A percentile compares a stretch with the other conserved stretches of the same genome.
Conservation (phyloP, 1,140 invertebrate species). For the Eupeodes corollae region DNA sequence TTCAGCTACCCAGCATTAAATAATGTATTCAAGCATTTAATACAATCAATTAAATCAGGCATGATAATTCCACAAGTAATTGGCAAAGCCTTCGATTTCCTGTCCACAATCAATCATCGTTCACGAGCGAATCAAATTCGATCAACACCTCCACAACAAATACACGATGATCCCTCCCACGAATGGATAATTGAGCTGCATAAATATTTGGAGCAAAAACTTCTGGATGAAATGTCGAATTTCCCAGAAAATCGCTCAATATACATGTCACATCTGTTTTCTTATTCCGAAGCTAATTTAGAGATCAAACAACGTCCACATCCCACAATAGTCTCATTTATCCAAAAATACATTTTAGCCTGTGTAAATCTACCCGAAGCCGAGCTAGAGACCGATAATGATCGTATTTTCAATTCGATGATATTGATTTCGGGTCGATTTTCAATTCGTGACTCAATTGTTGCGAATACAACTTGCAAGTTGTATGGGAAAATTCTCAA, state of each 20-base stretch:
- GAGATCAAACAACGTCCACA: slow-evolving; percentile 13
- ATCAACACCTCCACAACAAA: neutral
- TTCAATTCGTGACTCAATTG: slow-evolving; percentile 16
- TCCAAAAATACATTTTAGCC: slow-evolving; percentile 22
- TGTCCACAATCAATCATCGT: slow-evolving; percentile 5
- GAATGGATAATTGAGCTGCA: slow-evolving; percentile 10
- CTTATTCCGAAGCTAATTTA: slow-evolving; percentile 25
- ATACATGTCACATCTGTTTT: slow-evolving; percentile 11
- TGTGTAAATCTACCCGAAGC: slow-evolving; percentile 20
- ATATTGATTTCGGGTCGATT: slow-evolving; percentile 26
- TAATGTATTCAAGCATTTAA: slow-evolving; percentile 19
- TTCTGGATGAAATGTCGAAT: slow-evolving; percentile 5
- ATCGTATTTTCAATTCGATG: slow-evolving; percentile 31
- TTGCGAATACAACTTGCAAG: slow-evolving; percentile 14
- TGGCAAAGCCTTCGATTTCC: slow-evolving; percentile 11
- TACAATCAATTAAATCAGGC: slow-evolving; percentile 8
- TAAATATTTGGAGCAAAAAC: slow-evolving; percentile 3
- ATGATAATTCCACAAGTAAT: slow-evolving; percentile 8
- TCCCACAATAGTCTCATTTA: slow-evolving; percentile 13
- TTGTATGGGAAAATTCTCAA: slow-evolving; percentile 20
- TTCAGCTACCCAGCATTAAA: slow-evolving; percentile 23
- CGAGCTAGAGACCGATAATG: slow-evolving; percentile 28
- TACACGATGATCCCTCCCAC: neutral
- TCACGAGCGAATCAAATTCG: slow-evolving; percentile 2
- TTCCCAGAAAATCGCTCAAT: slow-evolving; percentile 8